Evolutionary conservation across 2,797 vertebrate species (phyloP), one percentile per base, ranked within the genome.

Genomic region (Sarcophilus harrisii): DNA sequence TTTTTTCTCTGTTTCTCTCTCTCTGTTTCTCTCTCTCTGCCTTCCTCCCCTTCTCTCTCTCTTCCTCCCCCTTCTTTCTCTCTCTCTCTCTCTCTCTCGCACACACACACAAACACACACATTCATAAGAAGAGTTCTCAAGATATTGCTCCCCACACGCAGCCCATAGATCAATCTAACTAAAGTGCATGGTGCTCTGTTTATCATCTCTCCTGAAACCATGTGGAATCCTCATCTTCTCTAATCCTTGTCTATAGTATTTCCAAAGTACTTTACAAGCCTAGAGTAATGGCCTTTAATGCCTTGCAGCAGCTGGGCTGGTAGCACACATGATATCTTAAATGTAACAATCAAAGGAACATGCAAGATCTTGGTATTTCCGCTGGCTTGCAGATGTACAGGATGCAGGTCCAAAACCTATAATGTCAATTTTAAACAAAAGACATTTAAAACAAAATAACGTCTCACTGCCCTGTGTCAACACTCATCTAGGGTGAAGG

Each of bases 271-370:
- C 99, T 99, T 99, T 99, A 99, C 99, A 99, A 99, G 99, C 99
- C 98, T 98, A 98, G 98, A 98, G 99, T 99, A 99, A 99, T 98
- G 98, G 99, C 98, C 98, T 98, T 98, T 99, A 99, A 99, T 99
- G 99, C 99, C 98, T 99, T 99, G 99, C 99, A 99, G 99, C 99
- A 99, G 99, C 99, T 98, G 99, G 99, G 99, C 99, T 99, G 98
- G 99, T 99, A 99, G 99, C 99, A 98, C 99, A 99, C 99, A 99
- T 99, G 99, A 99, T 99, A 99, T 99, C 99, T 99, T 99, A 98
- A 99, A 99, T 99, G 99, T 99, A 99, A 99, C 99, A 99, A 99
- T 99, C 99, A 99, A 99, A 99, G 99, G 99, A 99, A 98, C 99
- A 99, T 98, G 99, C 98, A 98, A 99, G 99, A 99, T 99, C 99